phyloP scores from a whole-genome alignment of 2,797 vertebrate genomes.

The Lemur catta region DNA sequence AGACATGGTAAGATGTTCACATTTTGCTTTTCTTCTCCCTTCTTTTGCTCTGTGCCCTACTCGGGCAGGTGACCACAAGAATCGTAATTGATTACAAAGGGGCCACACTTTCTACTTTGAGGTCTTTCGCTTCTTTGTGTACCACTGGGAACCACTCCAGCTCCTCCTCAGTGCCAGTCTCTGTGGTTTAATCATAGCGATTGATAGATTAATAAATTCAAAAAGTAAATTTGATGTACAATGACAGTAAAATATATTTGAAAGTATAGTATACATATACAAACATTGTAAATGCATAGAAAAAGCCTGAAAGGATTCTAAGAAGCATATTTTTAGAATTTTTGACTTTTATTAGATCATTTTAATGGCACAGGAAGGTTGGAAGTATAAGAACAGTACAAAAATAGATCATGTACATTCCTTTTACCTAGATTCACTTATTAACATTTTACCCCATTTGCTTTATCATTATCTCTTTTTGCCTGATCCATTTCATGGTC shows the following conservation, averaged over 20 bases:
- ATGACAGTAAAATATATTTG: background rate
- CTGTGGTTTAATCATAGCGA: background rate
- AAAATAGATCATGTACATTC: background rate
- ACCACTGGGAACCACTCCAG: background rate
- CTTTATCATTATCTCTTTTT: conserved; percentile 1
- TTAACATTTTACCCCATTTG: background rate
- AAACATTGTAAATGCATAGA: background rate
- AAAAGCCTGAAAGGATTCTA: background rate
- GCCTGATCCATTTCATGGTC: background rate
- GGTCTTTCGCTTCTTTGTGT: background rate
- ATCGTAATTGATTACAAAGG: background rate
- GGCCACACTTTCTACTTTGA: background rate
- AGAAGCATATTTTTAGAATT: background rate
- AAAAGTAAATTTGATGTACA: background rate
- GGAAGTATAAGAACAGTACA: background rate
- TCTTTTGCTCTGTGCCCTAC: background rate
- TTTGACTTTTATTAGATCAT: background rate
- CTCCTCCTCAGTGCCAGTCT: background rate
- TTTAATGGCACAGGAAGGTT: conserved; percentile 1
- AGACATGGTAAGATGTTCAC: background rate
- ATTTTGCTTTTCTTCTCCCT: background rate
- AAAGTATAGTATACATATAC: background rate
- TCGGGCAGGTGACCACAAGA: background rate
- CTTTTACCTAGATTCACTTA: background rate
- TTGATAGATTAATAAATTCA: background rate